These are phyloP conservation scores for Staurois parvus DNA, from an alignment of 2,797 vertebrate species.

Conservation along the genomic window DNA sequence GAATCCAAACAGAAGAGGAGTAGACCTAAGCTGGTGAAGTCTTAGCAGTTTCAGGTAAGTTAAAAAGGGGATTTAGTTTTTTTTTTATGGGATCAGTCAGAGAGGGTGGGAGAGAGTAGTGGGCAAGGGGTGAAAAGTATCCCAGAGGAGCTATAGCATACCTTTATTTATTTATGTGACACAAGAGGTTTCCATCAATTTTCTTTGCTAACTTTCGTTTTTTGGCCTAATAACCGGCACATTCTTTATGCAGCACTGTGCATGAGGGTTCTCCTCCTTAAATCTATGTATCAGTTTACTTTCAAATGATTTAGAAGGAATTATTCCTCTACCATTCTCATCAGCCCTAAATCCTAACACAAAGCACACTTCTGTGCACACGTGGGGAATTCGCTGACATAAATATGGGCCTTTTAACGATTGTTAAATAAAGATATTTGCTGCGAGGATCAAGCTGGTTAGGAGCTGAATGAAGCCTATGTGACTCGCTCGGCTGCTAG, in stretches of 20 bases:
- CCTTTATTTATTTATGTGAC: background rate
- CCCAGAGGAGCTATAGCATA: too few species aligned
- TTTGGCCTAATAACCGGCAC: background rate
- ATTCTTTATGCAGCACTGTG: background rate
- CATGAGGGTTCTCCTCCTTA: background rate
- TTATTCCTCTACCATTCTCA: conserved; percentile 19
- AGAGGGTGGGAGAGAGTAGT: too few species aligned
- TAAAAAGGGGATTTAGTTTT: too few species aligned
- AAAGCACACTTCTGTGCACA: conserved; percentile 16
- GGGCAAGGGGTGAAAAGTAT: too few species aligned
- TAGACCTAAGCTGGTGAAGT: too few species aligned
- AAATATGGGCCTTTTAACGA: conserved; percentile 49
- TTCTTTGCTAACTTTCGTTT: background rate
- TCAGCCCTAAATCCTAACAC: conserved; percentile 31
- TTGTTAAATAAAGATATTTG: conserved; percentile 48
- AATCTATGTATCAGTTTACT: conserved; percentile 12
- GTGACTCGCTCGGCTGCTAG: conserved; percentile 38
- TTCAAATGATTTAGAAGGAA: conserved; percentile 9
- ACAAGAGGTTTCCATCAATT: background rate
- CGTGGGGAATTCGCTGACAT: conserved; percentile 44
- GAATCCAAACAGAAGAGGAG: too few species aligned
- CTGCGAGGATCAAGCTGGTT: conserved; percentile 25
- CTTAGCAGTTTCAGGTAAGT: too few species aligned
- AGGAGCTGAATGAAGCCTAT: conserved; percentile 24
- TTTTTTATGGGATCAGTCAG: too few species aligned